These are phyloP conservation scores for Cranoglanis bouderius DNA, from an alignment of 2,113 vertebrate genomes.

Conservation along the genomic window DNA sequence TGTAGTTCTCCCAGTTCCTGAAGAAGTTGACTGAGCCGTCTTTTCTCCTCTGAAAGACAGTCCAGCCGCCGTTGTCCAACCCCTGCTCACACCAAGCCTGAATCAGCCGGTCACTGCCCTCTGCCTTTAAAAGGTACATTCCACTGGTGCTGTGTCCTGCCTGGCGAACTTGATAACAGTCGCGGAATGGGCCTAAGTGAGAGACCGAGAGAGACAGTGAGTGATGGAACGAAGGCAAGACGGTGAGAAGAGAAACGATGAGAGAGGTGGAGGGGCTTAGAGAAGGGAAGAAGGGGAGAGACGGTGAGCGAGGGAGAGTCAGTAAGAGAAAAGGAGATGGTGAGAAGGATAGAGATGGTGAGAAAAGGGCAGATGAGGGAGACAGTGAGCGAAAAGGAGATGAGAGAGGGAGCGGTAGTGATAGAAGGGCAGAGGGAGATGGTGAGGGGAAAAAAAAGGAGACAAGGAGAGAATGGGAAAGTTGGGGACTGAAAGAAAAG, in stretches of 20 bases:
- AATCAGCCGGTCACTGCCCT: slow-evolving; percentile 80
- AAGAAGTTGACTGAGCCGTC: slow-evolving; percentile 98
- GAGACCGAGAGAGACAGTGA: slow-evolving; percentile 15
- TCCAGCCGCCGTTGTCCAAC: slow-evolving; percentile 95
- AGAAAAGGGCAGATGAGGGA: background rate
- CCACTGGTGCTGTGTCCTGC: slow-evolving; percentile 88
- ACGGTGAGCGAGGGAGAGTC: too few species aligned
- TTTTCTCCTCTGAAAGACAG: slow-evolving; percentile 91
- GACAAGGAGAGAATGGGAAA: background rate
- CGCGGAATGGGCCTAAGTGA: slow-evolving; percentile 87
- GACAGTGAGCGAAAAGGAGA: background rate
- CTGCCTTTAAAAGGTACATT: slow-evolving; percentile 92
- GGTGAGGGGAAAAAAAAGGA: background rate
- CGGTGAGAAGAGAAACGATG: background rate
- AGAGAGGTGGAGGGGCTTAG: background rate
- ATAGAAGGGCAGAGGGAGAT: background rate
- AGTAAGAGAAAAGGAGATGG: background rate
- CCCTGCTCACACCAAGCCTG: slow-evolving; percentile 96
- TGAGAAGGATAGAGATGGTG: background rate
- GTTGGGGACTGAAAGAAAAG: background rate
- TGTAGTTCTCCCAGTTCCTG: slow-evolving; percentile 98
- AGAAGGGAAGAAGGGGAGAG: background rate
- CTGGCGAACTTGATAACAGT: slow-evolving; percentile 88
- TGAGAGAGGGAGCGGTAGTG: too few species aligned
- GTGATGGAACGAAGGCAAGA: background rate